Conservation (phyloP, 1,140 invertebrate species). For the Drosophila grimshawi region DNA sequence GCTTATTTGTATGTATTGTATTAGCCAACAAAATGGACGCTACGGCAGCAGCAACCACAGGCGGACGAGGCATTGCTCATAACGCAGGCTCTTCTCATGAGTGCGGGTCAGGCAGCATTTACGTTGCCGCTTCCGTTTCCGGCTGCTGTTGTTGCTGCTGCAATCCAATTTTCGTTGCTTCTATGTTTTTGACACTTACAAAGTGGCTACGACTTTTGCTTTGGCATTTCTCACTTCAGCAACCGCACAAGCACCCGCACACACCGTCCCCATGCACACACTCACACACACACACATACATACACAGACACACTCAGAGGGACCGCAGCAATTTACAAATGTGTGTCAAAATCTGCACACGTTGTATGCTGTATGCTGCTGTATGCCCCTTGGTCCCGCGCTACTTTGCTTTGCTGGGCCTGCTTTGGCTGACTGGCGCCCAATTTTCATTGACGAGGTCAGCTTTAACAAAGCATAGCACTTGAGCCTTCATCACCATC, state of each 20-base stretch:
- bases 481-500: slow-evolving; percentile 35
- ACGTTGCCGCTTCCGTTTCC: slow-evolving; percentile 62
- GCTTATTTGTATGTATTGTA: slow-evolving; percentile 83
- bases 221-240: slow-evolving; percentile 82
- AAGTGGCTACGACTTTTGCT: slow-evolving; percentile 82
- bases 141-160: slow-evolving; percentile 55
- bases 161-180: slow-evolving; percentile 79
- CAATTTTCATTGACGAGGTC: slow-evolving; percentile 73
- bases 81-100: slow-evolving; percentile 51
- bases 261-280: slow-evolving; percentile 1
- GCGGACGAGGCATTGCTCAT: slow-evolving; percentile 67
- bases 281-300: slow-evolving; percentile 20
- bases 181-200: slow-evolving; percentile 82
- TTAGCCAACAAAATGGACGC: slow-evolving; percentile 79
- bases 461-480: slow-evolving; percentile 68
- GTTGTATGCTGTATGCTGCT: slow-evolving; percentile 22
- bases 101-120: slow-evolving; percentile 49
- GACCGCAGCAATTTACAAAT: slow-evolving; percentile 73
- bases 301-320: slow-evolving; percentile 12
- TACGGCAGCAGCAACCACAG: slow-evolving; percentile 49
- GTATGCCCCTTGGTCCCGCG: slow-evolving; percentile 11
- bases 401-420: slow-evolving; percentile 11
- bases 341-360: slow-evolving; percentile 71
- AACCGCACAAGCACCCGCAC: slow-evolving; percentile 69
- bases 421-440: slow-evolving; percentile 30